phyloP scores from a whole-genome alignment of 2,888 invertebrate species.

The Spodoptera picta region DNA sequence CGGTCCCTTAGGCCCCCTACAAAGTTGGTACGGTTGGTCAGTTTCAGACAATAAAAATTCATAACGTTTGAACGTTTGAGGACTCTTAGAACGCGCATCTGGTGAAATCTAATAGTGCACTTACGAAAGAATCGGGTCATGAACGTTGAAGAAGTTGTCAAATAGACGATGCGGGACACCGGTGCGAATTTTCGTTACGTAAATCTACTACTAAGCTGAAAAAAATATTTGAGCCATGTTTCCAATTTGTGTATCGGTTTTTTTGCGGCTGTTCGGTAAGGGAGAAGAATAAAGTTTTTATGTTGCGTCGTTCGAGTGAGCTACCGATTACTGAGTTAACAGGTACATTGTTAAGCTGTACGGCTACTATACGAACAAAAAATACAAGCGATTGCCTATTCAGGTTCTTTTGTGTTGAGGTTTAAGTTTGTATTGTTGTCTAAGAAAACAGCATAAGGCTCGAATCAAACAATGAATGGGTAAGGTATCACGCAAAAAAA shows the following conservation, averaged over 20 bases:
- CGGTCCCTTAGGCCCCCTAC: constrained; percentile 80
- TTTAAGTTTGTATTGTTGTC: constrained; percentile 48
- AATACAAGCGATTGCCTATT: constrained; percentile 41
- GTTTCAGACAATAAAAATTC: constrained; percentile 81
- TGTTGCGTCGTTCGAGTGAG: constrained; percentile 28
- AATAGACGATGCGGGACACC: constrained; percentile 59
- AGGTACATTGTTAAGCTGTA: constrained; percentile 51
- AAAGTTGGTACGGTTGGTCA: constrained; percentile 82
- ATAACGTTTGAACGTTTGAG: constrained; percentile 74
- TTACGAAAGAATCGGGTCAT: constrained; percentile 32
- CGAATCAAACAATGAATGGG: constrained; percentile 36
- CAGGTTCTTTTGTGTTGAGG: constrained; percentile 39
- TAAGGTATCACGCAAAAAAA: constrained; percentile 14
- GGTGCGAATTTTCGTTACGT: constrained; percentile 1
- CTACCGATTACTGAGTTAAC: constrained; percentile 53
- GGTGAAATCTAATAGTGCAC: constrained; percentile 63
- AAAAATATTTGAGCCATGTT: neutral
- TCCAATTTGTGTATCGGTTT: constrained; percentile 1
- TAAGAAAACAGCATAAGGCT: constrained; percentile 29
- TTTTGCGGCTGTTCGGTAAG: constrained; percentile 18
- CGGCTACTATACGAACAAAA: constrained; percentile 44
- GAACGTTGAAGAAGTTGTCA: constrained; percentile 56
- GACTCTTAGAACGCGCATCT: constrained; percentile 74
- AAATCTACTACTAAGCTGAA: too few relatives aligned
- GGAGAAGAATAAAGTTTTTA: constrained; percentile 40